Base-by-base conservation (phyloP, 2,888 invertebrate species). In the Amblyteles armatorius region DNA sequence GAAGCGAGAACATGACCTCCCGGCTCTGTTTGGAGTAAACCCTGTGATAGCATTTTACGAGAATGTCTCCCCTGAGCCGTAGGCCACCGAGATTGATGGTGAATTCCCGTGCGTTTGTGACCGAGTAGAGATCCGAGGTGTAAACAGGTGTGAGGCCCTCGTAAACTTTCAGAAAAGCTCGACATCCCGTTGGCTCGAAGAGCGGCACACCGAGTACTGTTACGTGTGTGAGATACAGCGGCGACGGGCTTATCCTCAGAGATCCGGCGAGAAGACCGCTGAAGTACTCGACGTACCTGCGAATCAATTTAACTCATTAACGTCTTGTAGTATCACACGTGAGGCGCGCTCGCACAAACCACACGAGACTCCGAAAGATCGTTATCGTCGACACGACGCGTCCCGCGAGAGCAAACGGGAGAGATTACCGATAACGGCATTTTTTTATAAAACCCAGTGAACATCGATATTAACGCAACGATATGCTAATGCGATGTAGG, bases 241-340 rank as follows among this genome's bases (percentile, higher is more conserved):
- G 97, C 68, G 97, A 96, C 73, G 97, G 96, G 94, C 98, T 98
- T 93, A 99, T 98, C 90, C 97, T 96, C 91, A 98, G 97, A 92
- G 97, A 97, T 65, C 98, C 98, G 6, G 98, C 97, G 79, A 99
- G 95, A 69, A 99, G 95, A 1, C 98, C 98, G 76, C 98, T 97
- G 94, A 99, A 99, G 93, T 99, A 98, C 92, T 97, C 97, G 88
- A 99, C 97, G 94, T 98, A 98, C 94, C 98, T 98, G 95, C 0
- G 71, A 74, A 60, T 68, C 19, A 80, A 80, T 63, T 71, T 72
- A 67, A 11, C 33, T n/a, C 82, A 77, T 81, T 82, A 78, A 67
- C 26, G 36, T 72, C 72, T 19, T 68, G 74, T 74, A 63, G 22
- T 26, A 26, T 48, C 22, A 73, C 36, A 19, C 22, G 44, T 48